Conservation (phyloP, 2,888 invertebrate genomes). For the Drosophila atroscutellata region DNA sequence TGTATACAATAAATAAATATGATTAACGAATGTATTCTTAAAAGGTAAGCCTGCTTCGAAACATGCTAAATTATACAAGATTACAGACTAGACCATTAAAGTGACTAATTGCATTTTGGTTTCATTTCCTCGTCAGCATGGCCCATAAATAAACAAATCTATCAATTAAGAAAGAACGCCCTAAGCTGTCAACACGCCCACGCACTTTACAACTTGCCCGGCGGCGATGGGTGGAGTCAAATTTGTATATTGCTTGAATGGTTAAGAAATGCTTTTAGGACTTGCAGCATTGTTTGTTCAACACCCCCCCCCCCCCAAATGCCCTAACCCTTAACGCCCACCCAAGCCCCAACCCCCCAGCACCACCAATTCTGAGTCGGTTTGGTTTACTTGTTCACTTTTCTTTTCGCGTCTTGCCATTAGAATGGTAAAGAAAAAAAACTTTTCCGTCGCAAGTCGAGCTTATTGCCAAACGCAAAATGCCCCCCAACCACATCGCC, state of each 20-base stretch:
- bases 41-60: background rate
- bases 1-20: background rate
- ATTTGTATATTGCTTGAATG: constrained; percentile 15
- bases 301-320: constrained; percentile 1
- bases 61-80: background rate
- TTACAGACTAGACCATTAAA: background rate
- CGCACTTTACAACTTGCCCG: constrained; percentile 33
- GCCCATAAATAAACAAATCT: constrained; percentile 44
- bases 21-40: background rate
- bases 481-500: constrained; percentile 4
- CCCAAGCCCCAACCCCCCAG: background rate
- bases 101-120: constrained; percentile 12
- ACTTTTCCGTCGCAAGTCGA: constrained; percentile 47
- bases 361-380: constrained; percentile 16
- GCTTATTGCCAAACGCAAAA: constrained; percentile 52
- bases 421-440: constrained; percentile 50
- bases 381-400: constrained; percentile 36
- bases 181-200: constrained; percentile 60
- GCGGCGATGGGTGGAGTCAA: background rate
- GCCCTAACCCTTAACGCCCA: constrained; percentile 5
- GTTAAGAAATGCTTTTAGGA: constrained; percentile 24
- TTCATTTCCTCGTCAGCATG: background rate
- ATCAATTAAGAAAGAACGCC: constrained; percentile 60
- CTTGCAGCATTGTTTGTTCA: constrained; percentile 61
- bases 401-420: constrained; percentile 59